A percentile compares a stretch with the other conserved stretches of the same genome.
Evolutionary conservation across 2,113 vertebrate genomes (phyloP).

Genomic region (Cheilinus undulatus): DNA sequence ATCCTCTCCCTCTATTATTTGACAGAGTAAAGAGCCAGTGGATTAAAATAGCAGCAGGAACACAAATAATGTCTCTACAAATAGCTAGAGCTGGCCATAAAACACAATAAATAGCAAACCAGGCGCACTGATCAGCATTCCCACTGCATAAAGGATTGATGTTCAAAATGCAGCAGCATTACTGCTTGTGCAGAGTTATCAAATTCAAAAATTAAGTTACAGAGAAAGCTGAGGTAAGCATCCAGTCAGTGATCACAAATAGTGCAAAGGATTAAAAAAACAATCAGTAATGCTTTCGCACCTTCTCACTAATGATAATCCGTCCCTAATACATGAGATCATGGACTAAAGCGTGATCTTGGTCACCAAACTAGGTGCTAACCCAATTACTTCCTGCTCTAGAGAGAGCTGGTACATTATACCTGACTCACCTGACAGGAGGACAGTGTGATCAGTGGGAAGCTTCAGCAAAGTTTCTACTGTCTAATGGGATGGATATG

Average conservation of each 20-base stretch:
- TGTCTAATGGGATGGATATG: too few species aligned
- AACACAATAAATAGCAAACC: conserved; percentile 13
- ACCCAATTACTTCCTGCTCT: conserved; percentile 54
- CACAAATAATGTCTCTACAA: conserved; percentile 59
- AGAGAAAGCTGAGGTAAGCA: background rate
- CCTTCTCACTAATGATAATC: conserved; percentile 61
- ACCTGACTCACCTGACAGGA: conserved; percentile 6
- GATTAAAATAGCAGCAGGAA: conserved; percentile 62
- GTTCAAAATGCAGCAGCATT: background rate
- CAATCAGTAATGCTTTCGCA: conserved; percentile 39
- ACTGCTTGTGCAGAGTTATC: background rate
- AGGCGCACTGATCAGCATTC: conserved; percentile 29
- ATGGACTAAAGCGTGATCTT: conserved; percentile 55
- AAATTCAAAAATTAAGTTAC: too few species aligned
- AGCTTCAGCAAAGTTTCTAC: too few species aligned
- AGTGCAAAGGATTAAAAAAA: conserved; percentile 34
- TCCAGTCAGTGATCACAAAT: conserved; percentile 25
- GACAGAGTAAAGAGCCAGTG: conserved; percentile 55
- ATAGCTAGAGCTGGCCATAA: conserved; percentile 32
- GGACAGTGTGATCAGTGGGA: background rate
- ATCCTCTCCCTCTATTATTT: conserved; percentile 36
- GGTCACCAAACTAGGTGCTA: conserved; percentile 50
- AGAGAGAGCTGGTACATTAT: conserved; percentile 15
- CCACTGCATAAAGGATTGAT: background rate
- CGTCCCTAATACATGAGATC: conserved; percentile 63